A percentile compares a stretch with the other conserved stretches of the same genome.
Evolutionary conservation across 1,140 invertebrate species (phyloP).

Genomic region (Meteorus sp.): DNA sequence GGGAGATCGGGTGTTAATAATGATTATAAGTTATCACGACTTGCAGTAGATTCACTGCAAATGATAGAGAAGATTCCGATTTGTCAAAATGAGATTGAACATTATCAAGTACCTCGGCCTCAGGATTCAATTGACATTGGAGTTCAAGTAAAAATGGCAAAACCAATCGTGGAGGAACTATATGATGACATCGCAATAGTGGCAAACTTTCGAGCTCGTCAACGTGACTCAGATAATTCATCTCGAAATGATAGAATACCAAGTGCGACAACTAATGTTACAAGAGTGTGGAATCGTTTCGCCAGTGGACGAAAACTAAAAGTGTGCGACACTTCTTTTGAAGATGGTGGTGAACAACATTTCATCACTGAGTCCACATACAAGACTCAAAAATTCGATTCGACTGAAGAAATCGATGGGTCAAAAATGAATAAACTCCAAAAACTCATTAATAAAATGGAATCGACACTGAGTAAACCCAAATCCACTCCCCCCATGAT

Average conservation of each 20-base stretch:
- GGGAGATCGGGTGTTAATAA: constrained; percentile 4
- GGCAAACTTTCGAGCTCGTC: constrained; percentile 35
- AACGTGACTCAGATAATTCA: constrained; percentile 28
- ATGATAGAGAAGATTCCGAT: constrained; percentile 4
- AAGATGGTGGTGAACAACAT: constrained; percentile 25
- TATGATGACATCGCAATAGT: constrained; percentile 47
- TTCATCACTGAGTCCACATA: constrained; percentile 22
- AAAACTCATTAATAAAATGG: constrained; percentile 49
- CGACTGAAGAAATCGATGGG: constrained; percentile 23
- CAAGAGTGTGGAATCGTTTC: constrained; percentile 44
- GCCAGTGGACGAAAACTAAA: constrained; percentile 31
- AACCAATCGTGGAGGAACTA: constrained; percentile 32
- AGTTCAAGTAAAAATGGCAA: constrained; percentile 1
- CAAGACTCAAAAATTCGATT: constrained; percentile 1
- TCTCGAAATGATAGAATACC: constrained; percentile 12
- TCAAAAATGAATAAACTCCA: constrained; percentile 45
- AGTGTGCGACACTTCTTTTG: neutral
- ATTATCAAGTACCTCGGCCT: constrained; percentile 44
- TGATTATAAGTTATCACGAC: constrained; percentile 12
- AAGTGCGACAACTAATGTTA: constrained; percentile 30
- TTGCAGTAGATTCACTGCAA: no score
- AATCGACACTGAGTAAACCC: constrained; percentile 43
- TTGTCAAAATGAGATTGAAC: constrained; percentile 29
- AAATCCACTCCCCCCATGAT: constrained; percentile 15
- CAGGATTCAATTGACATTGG: constrained; percentile 21